phyloP scores from a whole-genome alignment of 2,888 invertebrate genomes.

The Lasiommata megera region DNA sequence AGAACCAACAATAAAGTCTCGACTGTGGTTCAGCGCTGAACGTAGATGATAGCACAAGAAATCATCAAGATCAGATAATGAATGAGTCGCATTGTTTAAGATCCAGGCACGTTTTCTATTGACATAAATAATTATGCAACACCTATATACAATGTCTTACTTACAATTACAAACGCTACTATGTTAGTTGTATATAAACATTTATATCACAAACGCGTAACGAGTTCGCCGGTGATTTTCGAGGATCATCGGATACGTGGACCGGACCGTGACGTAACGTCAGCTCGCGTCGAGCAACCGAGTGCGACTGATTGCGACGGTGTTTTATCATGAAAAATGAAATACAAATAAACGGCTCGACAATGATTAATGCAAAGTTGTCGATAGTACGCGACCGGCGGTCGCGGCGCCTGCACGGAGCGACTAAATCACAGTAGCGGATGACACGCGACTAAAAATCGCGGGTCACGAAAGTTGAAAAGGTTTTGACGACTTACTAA shows the following conservation, averaged over 20 bases:
- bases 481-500: no score
- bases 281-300: slow-evolving; percentile 47
- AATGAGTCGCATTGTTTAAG: not conserved
- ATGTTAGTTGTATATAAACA: not conserved
- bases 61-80: slow-evolving; percentile 18
- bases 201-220: slow-evolving; percentile 5
- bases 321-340: slow-evolving; percentile 60
- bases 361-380: slow-evolving; percentile 37
- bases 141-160: slow-evolving; percentile 9
- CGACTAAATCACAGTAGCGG: not conserved
- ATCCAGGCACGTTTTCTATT: slow-evolving; percentile 10
- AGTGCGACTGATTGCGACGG: slow-evolving; percentile 55
- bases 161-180: slow-evolving; percentile 14
- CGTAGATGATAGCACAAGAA: not conserved
- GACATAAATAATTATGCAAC: slow-evolving; percentile 10
- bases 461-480: no score
- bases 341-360: slow-evolving; percentile 55
- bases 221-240: not conserved
- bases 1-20: not conserved
- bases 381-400: slow-evolving; percentile 36
- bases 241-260: slow-evolving; percentile 9
- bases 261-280: slow-evolving; percentile 40
- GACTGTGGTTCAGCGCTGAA: not conserved
- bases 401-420: slow-evolving; percentile 32
- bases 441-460: not conserved